phyloP scores from a whole-genome alignment of 1,140 invertebrate species.

The Lucilia cuprina region DNA sequence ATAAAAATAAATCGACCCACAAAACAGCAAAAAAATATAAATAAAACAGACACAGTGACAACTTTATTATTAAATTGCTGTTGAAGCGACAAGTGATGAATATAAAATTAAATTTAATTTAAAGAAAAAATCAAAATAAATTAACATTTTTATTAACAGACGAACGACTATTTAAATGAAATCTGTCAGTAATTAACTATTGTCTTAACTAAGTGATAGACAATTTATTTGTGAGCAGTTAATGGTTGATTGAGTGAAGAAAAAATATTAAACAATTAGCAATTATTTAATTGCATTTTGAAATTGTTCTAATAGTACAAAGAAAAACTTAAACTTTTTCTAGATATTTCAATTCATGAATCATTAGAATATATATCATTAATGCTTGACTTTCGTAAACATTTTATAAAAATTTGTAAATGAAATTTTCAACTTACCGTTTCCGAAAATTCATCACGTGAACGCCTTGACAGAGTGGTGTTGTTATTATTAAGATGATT shows the following conservation, averaged over 20 bases:
- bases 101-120: not conserved
- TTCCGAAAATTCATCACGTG: slow-evolving; percentile 58
- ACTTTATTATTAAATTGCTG: slow-evolving; percentile 1
- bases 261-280: too few species aligned
- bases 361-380: too few species aligned
- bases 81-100: not conserved
- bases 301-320: too few species aligned
- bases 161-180: not conserved
- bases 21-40: not conserved
- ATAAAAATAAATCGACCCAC: not conserved
- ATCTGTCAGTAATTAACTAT: not conserved
- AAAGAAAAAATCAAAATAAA: not conserved
- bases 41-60: not conserved
- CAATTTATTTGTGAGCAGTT: too few species aligned
- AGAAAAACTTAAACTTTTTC: too few species aligned
- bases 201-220: too few species aligned
- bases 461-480: slow-evolving; percentile 55
- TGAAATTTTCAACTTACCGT: slow-evolving; percentile 46
- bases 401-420: too few species aligned
- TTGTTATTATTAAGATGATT: slow-evolving; percentile 39
- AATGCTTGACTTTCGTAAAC: too few species aligned
- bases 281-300: too few species aligned
- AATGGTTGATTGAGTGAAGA: too few species aligned
- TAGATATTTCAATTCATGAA: too few species aligned
- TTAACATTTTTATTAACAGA: too few species aligned